Evolutionary conservation across 2,797 vertebrate species (phyloP).

Genomic region (Danio tinwini): DNA sequence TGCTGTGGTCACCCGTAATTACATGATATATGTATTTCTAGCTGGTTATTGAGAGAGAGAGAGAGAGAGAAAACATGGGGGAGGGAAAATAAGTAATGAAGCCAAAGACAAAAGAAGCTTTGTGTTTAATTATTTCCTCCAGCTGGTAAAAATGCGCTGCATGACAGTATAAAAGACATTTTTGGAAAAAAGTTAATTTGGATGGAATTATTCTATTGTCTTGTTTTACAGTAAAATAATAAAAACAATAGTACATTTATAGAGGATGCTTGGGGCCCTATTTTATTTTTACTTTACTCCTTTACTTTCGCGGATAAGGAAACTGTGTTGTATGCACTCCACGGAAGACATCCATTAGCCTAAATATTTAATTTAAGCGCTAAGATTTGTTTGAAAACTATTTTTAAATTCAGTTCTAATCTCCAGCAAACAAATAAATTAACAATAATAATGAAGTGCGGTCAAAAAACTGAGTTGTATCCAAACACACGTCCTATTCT

Average conservation of each 20-base stretch:
- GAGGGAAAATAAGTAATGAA: constrained; percentile 36
- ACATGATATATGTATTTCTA: constrained; percentile 46
- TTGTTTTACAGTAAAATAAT: neutral
- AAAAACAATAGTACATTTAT: neutral
- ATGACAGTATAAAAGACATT: neutral
- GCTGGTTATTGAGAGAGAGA: constrained; percentile 26
- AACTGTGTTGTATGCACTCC: too few species aligned
- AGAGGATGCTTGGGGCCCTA: neutral
- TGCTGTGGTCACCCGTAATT: constrained; percentile 56
- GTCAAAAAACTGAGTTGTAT: too few species aligned
- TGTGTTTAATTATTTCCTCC: neutral
- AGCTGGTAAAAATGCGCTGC: neutral
- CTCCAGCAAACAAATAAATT: too few species aligned
- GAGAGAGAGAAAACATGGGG: neutral
- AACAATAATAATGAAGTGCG: too few species aligned
- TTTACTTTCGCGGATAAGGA: too few species aligned
- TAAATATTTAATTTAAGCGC: too few species aligned
- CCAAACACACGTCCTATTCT: too few species aligned
- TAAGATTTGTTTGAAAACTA: too few species aligned
- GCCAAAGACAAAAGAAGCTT: constrained; percentile 43
- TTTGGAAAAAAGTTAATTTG: neutral
- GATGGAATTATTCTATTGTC: too few species aligned
- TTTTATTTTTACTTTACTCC: too few species aligned
- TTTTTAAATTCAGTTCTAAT: too few species aligned
- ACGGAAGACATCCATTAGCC: too few species aligned